These are phyloP conservation scores for Turdus rufiventris DNA, from an alignment of 2,113 vertebrate species.

Conservation along the genomic window DNA sequence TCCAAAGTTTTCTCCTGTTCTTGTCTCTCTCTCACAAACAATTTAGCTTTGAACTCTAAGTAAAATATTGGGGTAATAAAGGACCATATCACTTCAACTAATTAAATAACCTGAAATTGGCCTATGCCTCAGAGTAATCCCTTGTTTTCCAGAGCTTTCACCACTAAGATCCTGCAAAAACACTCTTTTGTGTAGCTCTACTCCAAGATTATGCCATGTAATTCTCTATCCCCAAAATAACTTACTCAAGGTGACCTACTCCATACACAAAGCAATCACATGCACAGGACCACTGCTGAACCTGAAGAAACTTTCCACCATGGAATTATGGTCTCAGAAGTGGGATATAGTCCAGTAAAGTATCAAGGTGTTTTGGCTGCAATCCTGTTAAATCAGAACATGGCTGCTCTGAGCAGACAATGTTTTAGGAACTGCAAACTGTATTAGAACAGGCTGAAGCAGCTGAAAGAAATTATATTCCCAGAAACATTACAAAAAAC, in stretches of 20 bases:
- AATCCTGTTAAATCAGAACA: not conserved
- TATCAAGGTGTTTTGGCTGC: not conserved
- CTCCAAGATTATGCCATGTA: not conserved
- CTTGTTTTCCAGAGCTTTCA: not conserved
- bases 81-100: not conserved
- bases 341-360: not conserved
- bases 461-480: not conserved
- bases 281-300: not conserved
- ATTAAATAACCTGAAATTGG: not conserved
- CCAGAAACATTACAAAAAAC: not conserved
- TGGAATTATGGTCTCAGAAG: not conserved
- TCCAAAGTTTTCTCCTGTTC: not conserved
- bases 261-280: not conserved
- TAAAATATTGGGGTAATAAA: not conserved
- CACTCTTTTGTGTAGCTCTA: not conserved
- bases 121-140: not conserved
- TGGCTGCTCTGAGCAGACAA: not conserved
- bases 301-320: not conserved
- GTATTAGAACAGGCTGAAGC: not conserved
- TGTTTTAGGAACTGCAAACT: not conserved
- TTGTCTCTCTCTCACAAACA: not conserved
- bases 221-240: not conserved
- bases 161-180: not conserved
- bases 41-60: fast-evolving
- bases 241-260: not conserved